These are phyloP conservation scores for Drosophila punjabiensis DNA, from an alignment of 1,140 invertebrate species.

Conservation along the genomic window DNA sequence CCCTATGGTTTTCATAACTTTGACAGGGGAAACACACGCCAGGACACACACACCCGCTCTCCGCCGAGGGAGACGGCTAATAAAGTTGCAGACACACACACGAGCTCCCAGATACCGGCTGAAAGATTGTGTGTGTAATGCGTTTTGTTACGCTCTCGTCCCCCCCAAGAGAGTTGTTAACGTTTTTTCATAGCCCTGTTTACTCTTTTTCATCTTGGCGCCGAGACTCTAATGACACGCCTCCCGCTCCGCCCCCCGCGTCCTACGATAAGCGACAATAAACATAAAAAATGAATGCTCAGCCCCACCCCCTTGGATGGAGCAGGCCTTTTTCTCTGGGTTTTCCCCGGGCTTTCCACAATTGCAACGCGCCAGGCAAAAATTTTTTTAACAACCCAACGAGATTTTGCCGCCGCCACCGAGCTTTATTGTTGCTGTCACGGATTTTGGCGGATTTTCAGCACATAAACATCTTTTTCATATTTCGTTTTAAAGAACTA, in stretches of 20 bases:
- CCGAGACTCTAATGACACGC: conserved; percentile 74
- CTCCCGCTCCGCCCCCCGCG: conserved; percentile 19
- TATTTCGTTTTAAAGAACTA: conserved; percentile 18
- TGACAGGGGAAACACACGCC: conserved; percentile 69
- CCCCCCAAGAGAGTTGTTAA: conserved; percentile 80
- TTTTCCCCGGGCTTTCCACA: conserved; percentile 31
- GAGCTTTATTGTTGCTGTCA: conserved; percentile 64
- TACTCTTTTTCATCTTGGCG: conserved; percentile 81
- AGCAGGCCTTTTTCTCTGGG: conserved; percentile 7
- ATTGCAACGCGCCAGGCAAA: conserved; percentile 51
- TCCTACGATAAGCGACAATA: conserved; percentile 75
- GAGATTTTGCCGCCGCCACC: conserved; percentile 53
- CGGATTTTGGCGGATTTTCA: conserved; percentile 67
- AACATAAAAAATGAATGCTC: conserved; percentile 79
- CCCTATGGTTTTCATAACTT: conserved; percentile 75
- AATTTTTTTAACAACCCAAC: conserved; percentile 68
- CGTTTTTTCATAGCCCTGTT: conserved; percentile 79
- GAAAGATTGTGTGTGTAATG: conserved; percentile 65
- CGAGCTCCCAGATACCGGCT: conserved; percentile 20
- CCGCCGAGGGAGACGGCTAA: conserved; percentile 38
- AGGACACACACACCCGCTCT: conserved; percentile 10
- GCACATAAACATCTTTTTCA: conserved; percentile 59
- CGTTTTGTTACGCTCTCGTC: conserved; percentile 42
- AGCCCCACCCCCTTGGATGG: conserved; percentile 25
- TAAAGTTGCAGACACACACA: conserved; percentile 41